Conservation (phyloP, 2,797 vertebrate species). For the Poeciliopsis presidionis region DNA sequence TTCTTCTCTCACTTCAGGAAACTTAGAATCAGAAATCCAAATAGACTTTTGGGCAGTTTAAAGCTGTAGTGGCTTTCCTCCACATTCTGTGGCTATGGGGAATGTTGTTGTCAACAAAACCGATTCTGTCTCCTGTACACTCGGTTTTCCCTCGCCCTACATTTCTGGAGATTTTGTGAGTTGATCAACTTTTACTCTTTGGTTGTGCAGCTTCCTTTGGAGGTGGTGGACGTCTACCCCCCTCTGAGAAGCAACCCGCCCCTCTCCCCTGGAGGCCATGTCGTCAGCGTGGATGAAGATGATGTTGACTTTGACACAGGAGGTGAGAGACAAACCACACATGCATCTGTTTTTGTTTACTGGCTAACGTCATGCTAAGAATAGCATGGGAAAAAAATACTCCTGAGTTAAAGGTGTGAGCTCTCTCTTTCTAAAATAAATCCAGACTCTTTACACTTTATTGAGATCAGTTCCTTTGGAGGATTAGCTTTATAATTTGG, state of each 20-base stretch:
- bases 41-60: conserved; percentile 14
- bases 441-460: not conserved
- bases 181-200: not conserved
- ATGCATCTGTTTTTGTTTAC: not conserved
- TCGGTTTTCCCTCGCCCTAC: conserved; percentile 17
- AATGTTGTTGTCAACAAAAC: conserved; percentile 29
- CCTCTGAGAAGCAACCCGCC: conserved; percentile 26
- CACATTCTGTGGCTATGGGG: conserved; percentile 29
- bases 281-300: conserved; percentile 85
- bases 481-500: not conserved
- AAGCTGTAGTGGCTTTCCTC: conserved; percentile 21
- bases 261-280: conserved; percentile 71
- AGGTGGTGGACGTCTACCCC: conserved; percentile 68
- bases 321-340: conserved; percentile 77
- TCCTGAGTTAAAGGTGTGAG: not conserved
- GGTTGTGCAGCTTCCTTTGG: conserved; percentile 55
- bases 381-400: not conserved
- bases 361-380: not conserved
- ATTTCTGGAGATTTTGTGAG: not conserved
- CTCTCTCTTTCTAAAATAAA: not conserved
- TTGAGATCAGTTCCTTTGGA: not conserved
- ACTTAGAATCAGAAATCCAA: conserved; percentile 1
- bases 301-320: conserved; percentile 81
- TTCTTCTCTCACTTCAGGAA: not conserved
- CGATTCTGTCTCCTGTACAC: conserved; percentile 14